Evolutionary conservation across 2,888 invertebrate species (phyloP), one percentile per base, ranked within the genome.

Genomic region (Acrocyrtus sp.): DNA sequence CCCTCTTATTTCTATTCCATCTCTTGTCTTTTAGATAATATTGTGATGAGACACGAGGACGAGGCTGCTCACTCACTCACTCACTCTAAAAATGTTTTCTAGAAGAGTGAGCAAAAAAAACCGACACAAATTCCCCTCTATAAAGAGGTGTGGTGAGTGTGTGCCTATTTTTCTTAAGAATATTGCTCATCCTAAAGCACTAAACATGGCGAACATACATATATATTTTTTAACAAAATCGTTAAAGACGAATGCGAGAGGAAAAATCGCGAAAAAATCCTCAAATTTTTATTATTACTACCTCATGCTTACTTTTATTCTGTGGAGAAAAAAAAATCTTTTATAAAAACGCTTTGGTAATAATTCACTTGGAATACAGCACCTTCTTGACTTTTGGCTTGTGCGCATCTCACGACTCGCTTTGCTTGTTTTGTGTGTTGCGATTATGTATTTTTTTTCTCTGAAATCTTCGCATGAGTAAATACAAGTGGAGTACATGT

Each of bases 361-460:
- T 68, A 68, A 68, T 60, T 68, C 60, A 68, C 45, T 22, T 21
- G 53, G 53, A 58, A 68, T 50, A 68, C 60, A 68, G 68, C 60
- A 60, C 60, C 68, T 60, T 34, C 45, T 29, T 60, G 68, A 68
- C 68, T 68, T 68, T 68, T 68, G 73, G 73, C 73, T 74, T 74
- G 73, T 74, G 73, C 73, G 56, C 68, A 58, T 50, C 61, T 74
- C 73, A 74, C 73, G 73, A 73, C 73, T 73, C 50, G 54, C 41
- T 34, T 62, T 48, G 27, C 22, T 47, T 60, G 45, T 58, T 58
- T 22, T 62, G 50, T 34, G 27, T 19, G 39, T 17, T 39, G 47
- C 56, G 10, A 65, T 45, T 54, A 10, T n/a, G n/a, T n/a, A n/a
- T n/a, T n/a, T n/a, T n/a, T n/a, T n/a, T n/a, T n/a, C n/a, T n/a